Percentiles rank a stretch among this genome's conserved stretches.
These are phyloP conservation scores for Bombyx huttoni DNA, from an alignment of 2,888 invertebrate species.

Conservation along the genomic window DNA sequence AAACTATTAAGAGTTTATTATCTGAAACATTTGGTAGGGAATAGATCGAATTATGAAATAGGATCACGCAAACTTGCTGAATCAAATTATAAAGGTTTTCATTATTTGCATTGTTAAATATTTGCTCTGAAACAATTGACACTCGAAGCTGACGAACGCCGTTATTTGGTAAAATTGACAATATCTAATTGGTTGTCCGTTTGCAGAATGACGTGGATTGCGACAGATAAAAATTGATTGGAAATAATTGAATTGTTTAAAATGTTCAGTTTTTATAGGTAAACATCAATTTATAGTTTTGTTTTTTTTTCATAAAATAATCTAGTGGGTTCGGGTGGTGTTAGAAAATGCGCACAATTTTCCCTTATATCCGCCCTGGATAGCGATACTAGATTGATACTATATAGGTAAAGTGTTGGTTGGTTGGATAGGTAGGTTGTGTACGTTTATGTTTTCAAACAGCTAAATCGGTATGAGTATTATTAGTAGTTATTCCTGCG, in stretches of 20 bases:
- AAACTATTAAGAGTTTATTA: neutral
- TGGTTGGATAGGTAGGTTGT: too few species aligned
- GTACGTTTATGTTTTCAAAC: too few species aligned
- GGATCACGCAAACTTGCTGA: conserved; percentile 19
- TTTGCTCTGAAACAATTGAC: conserved; percentile 14
- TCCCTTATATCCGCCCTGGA: too few species aligned
- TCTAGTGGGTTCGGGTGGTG: too few species aligned
- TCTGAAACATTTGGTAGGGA: conserved; percentile 18
- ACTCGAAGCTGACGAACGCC: conserved; percentile 6
- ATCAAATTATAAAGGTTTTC: conserved; percentile 35
- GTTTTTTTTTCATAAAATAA: too few species aligned
- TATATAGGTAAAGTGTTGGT: too few species aligned
- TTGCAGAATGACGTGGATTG: neutral
- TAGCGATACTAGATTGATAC: too few species aligned
- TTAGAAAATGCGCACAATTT: too few species aligned
- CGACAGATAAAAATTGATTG: neutral
- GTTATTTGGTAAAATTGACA: conserved; percentile 14
- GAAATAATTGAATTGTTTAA: neutral
- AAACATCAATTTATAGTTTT: too few species aligned
- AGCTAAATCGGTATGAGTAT: too few species aligned
- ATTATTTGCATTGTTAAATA: conserved; percentile 20
- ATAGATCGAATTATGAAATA: conserved; percentile 18
- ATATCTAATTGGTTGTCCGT: conserved; percentile 10
- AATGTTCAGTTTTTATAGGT: neutral
- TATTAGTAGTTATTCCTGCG: too few species aligned